Conservation (phyloP, 1,140 invertebrate species). For the Drosophila punjabiensis region DNA sequence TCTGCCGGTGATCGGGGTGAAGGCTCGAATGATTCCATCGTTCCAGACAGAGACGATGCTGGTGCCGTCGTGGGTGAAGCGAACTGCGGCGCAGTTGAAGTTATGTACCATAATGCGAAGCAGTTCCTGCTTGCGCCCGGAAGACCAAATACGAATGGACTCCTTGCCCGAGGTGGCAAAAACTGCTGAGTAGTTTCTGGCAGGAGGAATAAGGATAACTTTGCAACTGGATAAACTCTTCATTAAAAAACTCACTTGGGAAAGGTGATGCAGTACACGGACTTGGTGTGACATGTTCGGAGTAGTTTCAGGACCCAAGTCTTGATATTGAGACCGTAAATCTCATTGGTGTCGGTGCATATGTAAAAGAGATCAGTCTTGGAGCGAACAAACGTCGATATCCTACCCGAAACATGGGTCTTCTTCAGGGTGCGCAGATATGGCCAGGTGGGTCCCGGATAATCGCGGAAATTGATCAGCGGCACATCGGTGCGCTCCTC, state of each 20-base stretch:
- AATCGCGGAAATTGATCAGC: conserved; percentile 85
- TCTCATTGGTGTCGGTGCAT: conserved; percentile 92
- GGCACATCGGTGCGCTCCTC: conserved; percentile 87
- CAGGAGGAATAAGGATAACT: background rate
- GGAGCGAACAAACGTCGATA: conserved; percentile 89
- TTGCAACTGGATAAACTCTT: too few species aligned
- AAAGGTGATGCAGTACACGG: conserved; percentile 93
- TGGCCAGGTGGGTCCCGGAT: conserved; percentile 86
- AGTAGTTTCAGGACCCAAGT: conserved; percentile 90
- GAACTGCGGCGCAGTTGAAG: conserved; percentile 92
- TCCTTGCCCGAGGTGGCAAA: conserved; percentile 94
- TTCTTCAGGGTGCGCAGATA: conserved; percentile 87
- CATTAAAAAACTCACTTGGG: conserved; percentile 89
- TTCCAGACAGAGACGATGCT: conserved; percentile 94
- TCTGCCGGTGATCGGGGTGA: conserved; percentile 92
- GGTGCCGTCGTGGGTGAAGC: conserved; percentile 92
- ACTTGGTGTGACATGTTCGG: conserved; percentile 92
- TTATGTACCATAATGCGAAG: conserved; percentile 94
- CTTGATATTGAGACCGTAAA: conserved; percentile 91
- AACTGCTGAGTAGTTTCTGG: conserved; percentile 91
- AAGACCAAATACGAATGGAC: conserved; percentile 94
- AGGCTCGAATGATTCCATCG: conserved; percentile 94
- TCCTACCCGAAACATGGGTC: conserved; percentile 87
- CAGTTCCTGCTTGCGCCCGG: conserved; percentile 91
- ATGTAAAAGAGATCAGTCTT: conserved; percentile 88